These are phyloP conservation scores for Drosophila meridiana DNA, from an alignment of 2,888 invertebrate genomes.

Conservation along the genomic window DNA sequence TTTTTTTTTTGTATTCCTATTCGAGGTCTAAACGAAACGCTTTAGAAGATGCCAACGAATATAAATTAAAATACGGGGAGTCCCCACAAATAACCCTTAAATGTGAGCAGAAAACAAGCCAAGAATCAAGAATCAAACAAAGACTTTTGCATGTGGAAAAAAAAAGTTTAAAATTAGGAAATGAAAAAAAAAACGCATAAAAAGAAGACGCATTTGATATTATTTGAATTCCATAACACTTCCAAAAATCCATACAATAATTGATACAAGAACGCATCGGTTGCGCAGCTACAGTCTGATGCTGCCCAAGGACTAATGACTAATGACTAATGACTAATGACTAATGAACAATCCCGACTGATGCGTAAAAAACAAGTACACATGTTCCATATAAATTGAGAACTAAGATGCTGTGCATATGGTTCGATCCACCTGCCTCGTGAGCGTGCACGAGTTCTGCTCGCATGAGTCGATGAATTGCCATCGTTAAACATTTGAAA, in stretches of 20 bases:
- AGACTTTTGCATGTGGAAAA: not conserved
- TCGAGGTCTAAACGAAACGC: not conserved
- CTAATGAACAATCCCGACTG: too few relatives aligned
- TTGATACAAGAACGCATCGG: not conserved
- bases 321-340: too few relatives aligned
- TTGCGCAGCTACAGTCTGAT: slow-evolving; percentile 11
- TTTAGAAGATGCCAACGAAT: too few relatives aligned
- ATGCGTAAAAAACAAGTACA: too few relatives aligned
- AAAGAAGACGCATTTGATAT: not conserved
- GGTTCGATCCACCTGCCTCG: too few relatives aligned
- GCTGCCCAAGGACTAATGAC: too few relatives aligned
- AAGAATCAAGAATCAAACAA: too few relatives aligned
- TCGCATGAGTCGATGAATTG: not conserved
- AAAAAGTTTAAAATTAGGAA: not conserved
- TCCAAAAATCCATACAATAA: not conserved
- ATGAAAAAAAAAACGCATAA: not conserved
- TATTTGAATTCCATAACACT: slow-evolving; percentile 16
- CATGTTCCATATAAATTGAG: too few relatives aligned
- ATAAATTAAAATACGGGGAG: too few relatives aligned
- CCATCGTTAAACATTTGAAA: too few relatives aligned
- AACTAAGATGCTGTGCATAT: too few relatives aligned
- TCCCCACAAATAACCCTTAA: too few relatives aligned
- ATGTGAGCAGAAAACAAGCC: not conserved
- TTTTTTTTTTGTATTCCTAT: not conserved
- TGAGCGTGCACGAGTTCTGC: not conserved